Conservation (phyloP, 2,888 invertebrate species). For the Rhamphomyia laevipes region DNA sequence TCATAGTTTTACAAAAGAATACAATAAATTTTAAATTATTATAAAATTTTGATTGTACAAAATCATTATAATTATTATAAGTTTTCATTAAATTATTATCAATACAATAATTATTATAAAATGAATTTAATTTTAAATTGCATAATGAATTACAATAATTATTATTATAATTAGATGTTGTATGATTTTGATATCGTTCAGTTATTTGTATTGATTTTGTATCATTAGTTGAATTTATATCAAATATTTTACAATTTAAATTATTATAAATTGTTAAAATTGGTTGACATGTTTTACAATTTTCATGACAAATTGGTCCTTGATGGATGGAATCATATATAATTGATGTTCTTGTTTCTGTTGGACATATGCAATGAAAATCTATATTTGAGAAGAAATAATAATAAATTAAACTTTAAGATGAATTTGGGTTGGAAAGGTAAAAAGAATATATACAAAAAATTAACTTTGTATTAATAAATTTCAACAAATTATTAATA, state of each 20-base stretch:
- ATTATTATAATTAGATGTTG: conserved; percentile 10
- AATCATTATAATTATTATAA: conserved; percentile 28
- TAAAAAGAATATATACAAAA: no score
- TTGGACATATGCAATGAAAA: conserved; percentile 39
- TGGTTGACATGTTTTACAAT: conserved; percentile 16
- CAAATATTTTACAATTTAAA: conserved; percentile 20
- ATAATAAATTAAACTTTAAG: no score
- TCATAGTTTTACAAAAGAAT: conserved; percentile 33
- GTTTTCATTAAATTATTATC: conserved; percentile 26
- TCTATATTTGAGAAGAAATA: conserved; percentile 25
- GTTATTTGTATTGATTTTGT: conserved; percentile 12
- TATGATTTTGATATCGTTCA: conserved; percentile 14
- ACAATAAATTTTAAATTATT: conserved; percentile 31
- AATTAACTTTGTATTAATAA: no score
- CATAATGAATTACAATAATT: conserved; percentile 25
- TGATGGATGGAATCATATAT: conserved; percentile 25
- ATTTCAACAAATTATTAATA: no score
- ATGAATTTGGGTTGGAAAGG: no score
- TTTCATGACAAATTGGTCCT: conserved; percentile 25
- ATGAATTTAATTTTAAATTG: conserved; percentile 26
- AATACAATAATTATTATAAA: conserved; percentile 30
- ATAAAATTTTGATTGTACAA: conserved; percentile 21
- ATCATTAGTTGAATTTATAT: conserved; percentile 3
- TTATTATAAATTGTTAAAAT: not conserved
- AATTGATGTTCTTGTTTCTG: conserved; percentile 14